Base-by-base conservation (phyloP, 2,113 vertebrate genomes). In the Barbus barbus region DNA sequence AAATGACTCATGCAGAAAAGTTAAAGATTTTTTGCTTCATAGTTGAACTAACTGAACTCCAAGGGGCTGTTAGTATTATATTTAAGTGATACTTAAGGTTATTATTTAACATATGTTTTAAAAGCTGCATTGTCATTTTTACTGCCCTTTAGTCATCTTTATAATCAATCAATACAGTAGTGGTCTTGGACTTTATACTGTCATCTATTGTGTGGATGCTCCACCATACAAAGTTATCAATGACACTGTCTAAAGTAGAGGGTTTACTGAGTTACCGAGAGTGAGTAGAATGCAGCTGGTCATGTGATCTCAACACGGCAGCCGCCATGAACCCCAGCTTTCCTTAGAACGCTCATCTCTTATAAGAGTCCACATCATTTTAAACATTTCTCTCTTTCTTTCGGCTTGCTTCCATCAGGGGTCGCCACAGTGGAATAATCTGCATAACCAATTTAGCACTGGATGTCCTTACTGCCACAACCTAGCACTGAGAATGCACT, bases 1-100 rank as follows among this genome's bases (percentile, higher is more conserved):
- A 56, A 44, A 75, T 77, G 80, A 22, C 61, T 79, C 28, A 69
- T 38, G 67, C 65, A 58, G 63, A 67, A 31, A 20, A 67, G 18
- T 67, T 31, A 22, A 67, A 36, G 63, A 48, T n/a, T 48, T 14
- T 48, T 48, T 48, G 13, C 46, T 48, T 48, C 13, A 14, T 14
- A 4, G 48, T 51, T 61, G 24, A 67, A 67, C 63, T 33, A 67
- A 33, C 16, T 33, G 28, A 65, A 65, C 16, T 24, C 14, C 16
- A 31, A 65, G 28, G 61, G 74, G 69, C 20, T 48, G 20, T 2
- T n/a, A 38, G 5, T 41, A 31, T n/a, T n/a, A n/a, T n/a, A n/a
- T n/a, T n/a, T n/a, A n/a, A n/a, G n/a, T n/a, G n/a, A n/a, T n/a
- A n/a, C n/a, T n/a, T n/a, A n/a, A n/a, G n/a, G n/a, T n/a, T n/a